Percentiles rank a stretch among this genome's conserved stretches.
phyloP scores from a whole-genome alignment of 2,113 vertebrate species.

The Eulemur rufifrons region DNA sequence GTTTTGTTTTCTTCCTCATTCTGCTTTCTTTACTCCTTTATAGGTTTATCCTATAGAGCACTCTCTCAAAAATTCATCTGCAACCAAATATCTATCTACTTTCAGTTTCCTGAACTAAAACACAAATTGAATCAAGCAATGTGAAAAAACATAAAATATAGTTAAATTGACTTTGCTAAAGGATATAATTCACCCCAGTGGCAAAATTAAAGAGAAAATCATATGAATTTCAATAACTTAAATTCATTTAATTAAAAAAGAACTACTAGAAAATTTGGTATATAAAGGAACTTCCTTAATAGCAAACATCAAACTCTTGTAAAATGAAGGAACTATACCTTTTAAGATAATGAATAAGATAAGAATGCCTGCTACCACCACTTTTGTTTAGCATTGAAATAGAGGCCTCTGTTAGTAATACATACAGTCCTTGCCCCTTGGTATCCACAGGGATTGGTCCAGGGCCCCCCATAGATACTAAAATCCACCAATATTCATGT shows the following conservation, averaged over 20 bases:
- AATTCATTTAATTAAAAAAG: neutral
- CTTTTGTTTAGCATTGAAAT: neutral
- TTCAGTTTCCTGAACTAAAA: conserved; percentile 10
- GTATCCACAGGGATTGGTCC: neutral
- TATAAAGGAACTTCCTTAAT: conserved; percentile 19
- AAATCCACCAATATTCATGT: no score
- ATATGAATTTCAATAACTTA: neutral
- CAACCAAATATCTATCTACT: neutral
- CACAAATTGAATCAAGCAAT: neutral
- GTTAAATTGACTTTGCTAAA: neutral
- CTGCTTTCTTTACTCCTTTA: neutral
- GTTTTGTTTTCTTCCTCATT: neutral
- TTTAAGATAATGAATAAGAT: neutral
- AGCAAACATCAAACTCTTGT: neutral
- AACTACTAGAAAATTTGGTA: neutral
- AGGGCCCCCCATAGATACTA: neutral
- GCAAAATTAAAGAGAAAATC: neutral
- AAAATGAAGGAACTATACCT: neutral
- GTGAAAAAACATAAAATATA: neutral
- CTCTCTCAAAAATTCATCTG: neutral
- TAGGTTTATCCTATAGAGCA: neutral
- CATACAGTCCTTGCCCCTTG: neutral
- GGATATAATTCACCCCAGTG: neutral
- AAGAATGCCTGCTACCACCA: neutral
- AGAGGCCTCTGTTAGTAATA: neutral